Evolutionary conservation across 35 echinoderm and acorn worm genomes (phyloP).

Genomic region (Hemicentrotus pulcherrimus): DNA sequence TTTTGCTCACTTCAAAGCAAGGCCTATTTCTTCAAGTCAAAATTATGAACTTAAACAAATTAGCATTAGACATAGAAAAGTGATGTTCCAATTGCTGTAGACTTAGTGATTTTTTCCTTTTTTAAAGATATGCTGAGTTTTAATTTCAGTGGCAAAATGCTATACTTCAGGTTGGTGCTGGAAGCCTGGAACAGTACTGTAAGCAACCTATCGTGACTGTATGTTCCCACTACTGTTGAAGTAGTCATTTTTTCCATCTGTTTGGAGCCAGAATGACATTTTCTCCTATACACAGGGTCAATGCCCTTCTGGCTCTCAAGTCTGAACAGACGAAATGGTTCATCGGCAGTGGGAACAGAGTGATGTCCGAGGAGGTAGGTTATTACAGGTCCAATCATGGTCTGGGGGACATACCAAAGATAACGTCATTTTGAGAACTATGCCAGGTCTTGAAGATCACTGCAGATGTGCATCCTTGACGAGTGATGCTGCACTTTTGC

Average conservation of each 20-base stretch:
- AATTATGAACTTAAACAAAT: not conserved
- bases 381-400: not conserved
- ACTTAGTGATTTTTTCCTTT: not conserved
- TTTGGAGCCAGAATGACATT: too few relatives aligned
- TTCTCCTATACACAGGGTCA: not conserved
- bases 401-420: not conserved
- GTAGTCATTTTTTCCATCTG: too few relatives aligned
- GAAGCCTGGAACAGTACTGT: not conserved
- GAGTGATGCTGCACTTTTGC: constrained; percentile 18
- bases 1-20: not conserved
- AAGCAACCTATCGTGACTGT: too few relatives aligned
- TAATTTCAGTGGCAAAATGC: not conserved
- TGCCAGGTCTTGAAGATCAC: not conserved
- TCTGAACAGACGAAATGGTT: not conserved
- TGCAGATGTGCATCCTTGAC: not conserved
- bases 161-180: not conserved
- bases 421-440: constrained; percentile 45
- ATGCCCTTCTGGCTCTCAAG: not conserved
- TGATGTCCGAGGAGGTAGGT: not conserved
- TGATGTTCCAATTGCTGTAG: not conserved
- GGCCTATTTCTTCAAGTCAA: not conserved
- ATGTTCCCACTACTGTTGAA: too few relatives aligned
- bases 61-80: not conserved
- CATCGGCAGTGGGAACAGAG: not conserved
- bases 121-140: too few relatives aligned